Percentiles rank a stretch among this genome's conserved stretches.
Conservation (phyloP, 2,797 vertebrate genomes). For the Hozukius guyotensis region DNA sequence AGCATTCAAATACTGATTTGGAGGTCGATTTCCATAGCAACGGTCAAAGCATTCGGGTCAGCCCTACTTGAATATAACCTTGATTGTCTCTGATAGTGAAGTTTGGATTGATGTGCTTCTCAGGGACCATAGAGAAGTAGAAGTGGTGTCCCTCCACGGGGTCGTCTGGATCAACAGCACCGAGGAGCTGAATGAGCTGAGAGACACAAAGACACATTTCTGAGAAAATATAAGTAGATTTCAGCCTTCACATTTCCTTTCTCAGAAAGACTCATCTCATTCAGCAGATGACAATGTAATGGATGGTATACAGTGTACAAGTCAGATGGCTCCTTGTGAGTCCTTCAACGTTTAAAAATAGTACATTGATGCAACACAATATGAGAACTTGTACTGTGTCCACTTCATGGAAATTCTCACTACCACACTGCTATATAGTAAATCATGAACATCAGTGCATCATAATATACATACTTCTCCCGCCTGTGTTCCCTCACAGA, state of each 20-base stretch:
- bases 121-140: slow-evolving; percentile 86
- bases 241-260: background rate
- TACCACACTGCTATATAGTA: slow-evolving; percentile 4
- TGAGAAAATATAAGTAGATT: background rate
- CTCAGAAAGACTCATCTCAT: slow-evolving; percentile 1
- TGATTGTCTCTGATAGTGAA: slow-evolving; percentile 92
- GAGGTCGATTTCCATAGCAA: too few relatives aligned
- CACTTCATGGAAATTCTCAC: slow-evolving; percentile 5
- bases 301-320: too few relatives aligned
- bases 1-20: too few relatives aligned
- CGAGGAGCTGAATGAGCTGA: slow-evolving; percentile 90
- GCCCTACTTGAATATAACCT: slow-evolving; percentile 76
- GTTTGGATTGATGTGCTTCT: slow-evolving; percentile 84
- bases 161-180: slow-evolving; percentile 89
- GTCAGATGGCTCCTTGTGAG: background rate
- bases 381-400: background rate
- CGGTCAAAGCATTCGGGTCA: too few relatives aligned
- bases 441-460: slow-evolving; percentile 52
- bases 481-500: slow-evolving; percentile 90
- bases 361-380: background rate
- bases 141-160: slow-evolving; percentile 87
- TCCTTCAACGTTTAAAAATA: background rate
- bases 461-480: slow-evolving; percentile 85
- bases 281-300: background rate
- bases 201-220: slow-evolving; percentile 38